These are phyloP conservation scores for Paramormyrops hopkinsi DNA, from an alignment of 2,797 vertebrate species.

Conservation along the genomic window DNA sequence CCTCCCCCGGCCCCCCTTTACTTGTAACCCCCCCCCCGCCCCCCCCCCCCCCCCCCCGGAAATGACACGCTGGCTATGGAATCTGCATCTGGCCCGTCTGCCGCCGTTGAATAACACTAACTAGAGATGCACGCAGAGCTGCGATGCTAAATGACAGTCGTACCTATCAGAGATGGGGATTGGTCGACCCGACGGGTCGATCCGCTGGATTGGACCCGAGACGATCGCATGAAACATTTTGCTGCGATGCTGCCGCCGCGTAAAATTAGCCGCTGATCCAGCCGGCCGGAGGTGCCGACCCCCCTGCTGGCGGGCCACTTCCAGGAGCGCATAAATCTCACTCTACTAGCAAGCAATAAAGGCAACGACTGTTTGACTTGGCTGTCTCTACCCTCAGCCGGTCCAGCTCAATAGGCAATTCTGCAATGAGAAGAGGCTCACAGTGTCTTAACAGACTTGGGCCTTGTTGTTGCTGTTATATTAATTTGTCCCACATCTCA, in stretches of 20 bases:
- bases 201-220: neutral
- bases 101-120: neutral
- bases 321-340: slow-evolving; percentile 14
- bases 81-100: neutral
- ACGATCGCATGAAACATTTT: neutral
- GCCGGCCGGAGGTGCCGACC: neutral
- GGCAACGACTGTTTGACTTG: slow-evolving; percentile 6
- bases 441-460: neutral
- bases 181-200: neutral
- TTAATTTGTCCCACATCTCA: neutral
- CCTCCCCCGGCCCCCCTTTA: too few relatives aligned
- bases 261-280: neutral
- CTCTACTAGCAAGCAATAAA: slow-evolving; percentile 9
- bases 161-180: neutral
- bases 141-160: neutral
- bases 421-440: neutral
- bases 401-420: neutral
- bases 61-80: neutral
- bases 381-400: neutral
- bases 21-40: too few relatives aligned
- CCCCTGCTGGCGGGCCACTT: neutral
- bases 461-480: neutral
- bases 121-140: neutral
- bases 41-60: neutral
- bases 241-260: neutral